A percentile compares a stretch with the other conserved stretches of the same genome.
Conservation (phyloP, 2,888 invertebrate genomes). For the Dione juno region DNA sequence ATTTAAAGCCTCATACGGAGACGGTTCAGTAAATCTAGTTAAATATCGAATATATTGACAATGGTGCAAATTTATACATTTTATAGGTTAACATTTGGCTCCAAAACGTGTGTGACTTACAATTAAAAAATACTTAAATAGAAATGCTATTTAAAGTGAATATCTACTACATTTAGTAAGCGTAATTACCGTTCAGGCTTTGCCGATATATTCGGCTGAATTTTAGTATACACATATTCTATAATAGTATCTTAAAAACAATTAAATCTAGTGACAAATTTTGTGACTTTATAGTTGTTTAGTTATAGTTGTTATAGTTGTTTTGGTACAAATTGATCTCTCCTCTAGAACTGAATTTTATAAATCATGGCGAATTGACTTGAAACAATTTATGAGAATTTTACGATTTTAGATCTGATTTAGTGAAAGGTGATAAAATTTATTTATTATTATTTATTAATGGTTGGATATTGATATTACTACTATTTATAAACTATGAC, state of each 20-base stretch:
- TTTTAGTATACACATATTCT: conserved; percentile 26
- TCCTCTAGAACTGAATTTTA: neutral
- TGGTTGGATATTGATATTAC: conserved; percentile 8
- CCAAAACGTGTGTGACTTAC: conserved; percentile 11
- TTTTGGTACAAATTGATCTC: conserved; percentile 28
- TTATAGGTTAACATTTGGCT: conserved; percentile 26
- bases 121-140: conserved; percentile 12
- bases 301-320: conserved; percentile 40
- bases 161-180: conserved; percentile 62
- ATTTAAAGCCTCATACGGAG: neutral
- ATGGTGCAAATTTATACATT: conserved; percentile 21
- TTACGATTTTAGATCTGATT: neutral
- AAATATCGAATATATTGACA: neutral
- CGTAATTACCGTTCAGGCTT: conserved; percentile 75
- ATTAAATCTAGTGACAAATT: conserved; percentile 59
- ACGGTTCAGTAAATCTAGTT: neutral
- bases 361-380: conserved; percentile 3
- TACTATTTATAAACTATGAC: conserved; percentile 55
- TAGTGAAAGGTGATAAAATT: neutral
- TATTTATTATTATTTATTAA: neutral
- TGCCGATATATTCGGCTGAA: conserved; percentile 41
- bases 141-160: conserved; percentile 34
- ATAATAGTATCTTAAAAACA: conserved; percentile 38
- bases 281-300: conserved; percentile 53
- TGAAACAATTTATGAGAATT: neutral